A percentile compares a stretch with the other conserved stretches of the same genome.
These are phyloP conservation scores for Gila orcuttii DNA, from an alignment of 2,113 vertebrate species.

Conservation along the genomic window DNA sequence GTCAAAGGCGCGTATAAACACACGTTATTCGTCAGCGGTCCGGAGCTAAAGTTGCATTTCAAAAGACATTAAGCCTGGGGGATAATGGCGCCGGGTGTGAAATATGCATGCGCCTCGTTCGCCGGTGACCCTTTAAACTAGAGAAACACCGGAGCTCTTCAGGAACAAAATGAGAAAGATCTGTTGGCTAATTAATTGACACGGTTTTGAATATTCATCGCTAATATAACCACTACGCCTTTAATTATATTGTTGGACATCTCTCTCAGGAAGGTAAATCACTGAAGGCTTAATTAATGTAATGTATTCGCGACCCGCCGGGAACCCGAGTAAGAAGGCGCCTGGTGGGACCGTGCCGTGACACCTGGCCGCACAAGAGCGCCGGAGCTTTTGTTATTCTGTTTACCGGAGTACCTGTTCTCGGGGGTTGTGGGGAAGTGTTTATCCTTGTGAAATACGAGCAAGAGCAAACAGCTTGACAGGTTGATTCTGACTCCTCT, in stretches of 20 bases:
- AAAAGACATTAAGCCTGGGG: conserved; percentile 11
- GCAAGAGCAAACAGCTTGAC: conserved; percentile 54
- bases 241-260: conserved; percentile 99
- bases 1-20: conserved; percentile 61
- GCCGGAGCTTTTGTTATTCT: conserved; percentile 84
- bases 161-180: conserved; percentile 83
- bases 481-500: conserved; percentile 29
- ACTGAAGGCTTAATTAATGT: conserved; percentile 99
- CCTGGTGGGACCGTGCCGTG: conserved; percentile 92
- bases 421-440: conserved; percentile 76
- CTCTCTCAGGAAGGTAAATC: conserved; percentile 98
- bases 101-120: conserved; percentile 81
- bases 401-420: conserved; percentile 66
- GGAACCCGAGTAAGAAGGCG: conserved; percentile 90
- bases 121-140: conserved; percentile 87
- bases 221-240: conserved; percentile 93
- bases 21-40: conserved; percentile 65
- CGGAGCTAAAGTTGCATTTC: conserved; percentile 12
- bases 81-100: conserved; percentile 61
- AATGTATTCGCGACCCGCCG: conserved; percentile 98
- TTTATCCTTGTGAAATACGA: conserved; percentile 76
- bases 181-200: conserved; percentile 98
- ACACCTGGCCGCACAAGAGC: conserved; percentile 93
- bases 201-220: conserved; percentile 99
- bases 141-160: conserved; percentile 85